Conservation (phyloP, 2,797 vertebrate genomes). For the Halcyon leucocephala region DNA sequence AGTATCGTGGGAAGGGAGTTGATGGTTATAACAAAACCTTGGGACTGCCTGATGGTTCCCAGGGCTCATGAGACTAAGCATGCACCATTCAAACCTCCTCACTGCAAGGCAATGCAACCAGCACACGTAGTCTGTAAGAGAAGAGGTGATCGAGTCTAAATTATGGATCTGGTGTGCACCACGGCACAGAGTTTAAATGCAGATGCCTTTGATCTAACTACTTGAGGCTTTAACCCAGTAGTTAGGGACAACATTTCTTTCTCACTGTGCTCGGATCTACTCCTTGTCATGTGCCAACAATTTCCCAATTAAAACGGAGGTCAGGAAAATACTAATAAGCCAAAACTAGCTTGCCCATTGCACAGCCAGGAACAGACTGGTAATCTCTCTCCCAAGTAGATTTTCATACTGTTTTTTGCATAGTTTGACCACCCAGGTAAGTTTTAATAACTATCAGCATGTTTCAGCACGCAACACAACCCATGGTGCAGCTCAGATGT, state of each 20-base stretch:
- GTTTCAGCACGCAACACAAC: not conserved
- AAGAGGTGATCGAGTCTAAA: not conserved
- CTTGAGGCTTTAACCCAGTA: not conserved
- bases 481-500: not conserved
- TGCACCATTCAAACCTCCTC: not conserved
- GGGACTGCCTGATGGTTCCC: not conserved
- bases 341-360: not conserved
- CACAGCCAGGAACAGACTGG: not conserved
- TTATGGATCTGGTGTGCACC: not conserved
- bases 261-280: not conserved
- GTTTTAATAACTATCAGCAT: not conserved
- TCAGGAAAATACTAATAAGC: not conserved
- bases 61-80: not conserved
- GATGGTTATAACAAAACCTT: not conserved
- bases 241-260: not conserved
- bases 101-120: not conserved
- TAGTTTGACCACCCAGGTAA: not conserved
- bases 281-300: not conserved
- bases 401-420: not conserved
- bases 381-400: not conserved
- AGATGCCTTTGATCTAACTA: not conserved
- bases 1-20: not conserved
- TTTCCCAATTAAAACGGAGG: not conserved
- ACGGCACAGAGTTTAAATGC: not conserved
- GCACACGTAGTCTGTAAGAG: not conserved